Evolutionary conservation across 2,888 invertebrate genomes (phyloP).

Genomic region (Nephrotoma guestfalica): DNA sequence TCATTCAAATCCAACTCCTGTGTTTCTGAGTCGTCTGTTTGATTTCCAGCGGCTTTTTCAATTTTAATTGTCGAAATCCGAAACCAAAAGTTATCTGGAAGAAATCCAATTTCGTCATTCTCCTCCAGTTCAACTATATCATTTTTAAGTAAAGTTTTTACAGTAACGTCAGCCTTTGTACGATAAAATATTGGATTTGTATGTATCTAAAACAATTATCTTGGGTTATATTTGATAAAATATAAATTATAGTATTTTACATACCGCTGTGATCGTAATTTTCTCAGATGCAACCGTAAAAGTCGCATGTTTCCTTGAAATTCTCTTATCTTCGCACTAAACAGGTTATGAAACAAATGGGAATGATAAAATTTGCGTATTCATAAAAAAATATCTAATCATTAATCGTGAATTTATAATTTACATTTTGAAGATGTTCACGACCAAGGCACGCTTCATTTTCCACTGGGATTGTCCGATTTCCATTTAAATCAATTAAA

Average conservation of each 20-base stretch:
- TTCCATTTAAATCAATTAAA: not conserved
- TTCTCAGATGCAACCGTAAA: not conserved
- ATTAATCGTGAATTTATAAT: not conserved
- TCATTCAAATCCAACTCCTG: not conserved
- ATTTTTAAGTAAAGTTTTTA: not conserved
- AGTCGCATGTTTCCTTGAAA: not conserved
- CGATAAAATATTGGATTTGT: not conserved
- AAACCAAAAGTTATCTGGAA: not conserved
- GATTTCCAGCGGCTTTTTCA: not conserved
- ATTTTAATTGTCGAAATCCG: not conserved
- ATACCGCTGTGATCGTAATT: not conserved
- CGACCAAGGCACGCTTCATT: not conserved
- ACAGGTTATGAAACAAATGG: not conserved
- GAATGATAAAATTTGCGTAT: not conserved
- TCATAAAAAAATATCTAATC: not conserved
- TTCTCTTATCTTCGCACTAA: slow-evolving; percentile 3
- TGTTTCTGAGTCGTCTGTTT: not conserved
- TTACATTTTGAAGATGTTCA: not conserved
- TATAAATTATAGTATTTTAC: not conserved
- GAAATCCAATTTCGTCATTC: not conserved
- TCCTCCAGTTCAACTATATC: not conserved
- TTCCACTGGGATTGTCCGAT: not conserved
- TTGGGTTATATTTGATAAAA: not conserved
- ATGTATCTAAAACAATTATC: not conserved
- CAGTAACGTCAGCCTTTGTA: not conserved